phyloP scores from a whole-genome alignment of 2,888 invertebrate species.

The Branchipolynoe longqiensis region DNA sequence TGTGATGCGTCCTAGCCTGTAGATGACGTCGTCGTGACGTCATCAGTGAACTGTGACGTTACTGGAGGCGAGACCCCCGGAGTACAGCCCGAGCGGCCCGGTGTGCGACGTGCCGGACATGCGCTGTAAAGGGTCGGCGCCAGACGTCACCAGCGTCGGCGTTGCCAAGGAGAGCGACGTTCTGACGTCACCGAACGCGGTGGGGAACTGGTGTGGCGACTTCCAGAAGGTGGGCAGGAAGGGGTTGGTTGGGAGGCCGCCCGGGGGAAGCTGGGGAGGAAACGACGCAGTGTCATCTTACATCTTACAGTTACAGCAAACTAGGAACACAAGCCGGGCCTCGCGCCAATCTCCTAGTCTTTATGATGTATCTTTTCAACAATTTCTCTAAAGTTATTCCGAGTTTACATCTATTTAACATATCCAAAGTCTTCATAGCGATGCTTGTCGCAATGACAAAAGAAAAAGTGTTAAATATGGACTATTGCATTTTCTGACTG shows the following conservation, averaged over 20 bases:
- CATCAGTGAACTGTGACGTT: slow-evolving; percentile 32
- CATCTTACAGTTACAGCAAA: no score
- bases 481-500: no score
- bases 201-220: slow-evolving; percentile 27
- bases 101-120: background rate
- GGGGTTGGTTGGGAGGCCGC: slow-evolving; percentile 18
- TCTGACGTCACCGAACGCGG: slow-evolving; percentile 21
- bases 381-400: no score
- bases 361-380: no score
- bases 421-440: no score
- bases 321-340: no score
- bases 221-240: slow-evolving; percentile 45
- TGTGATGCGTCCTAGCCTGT: no score
- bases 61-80: slow-evolving; percentile 39
- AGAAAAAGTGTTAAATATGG: no score
- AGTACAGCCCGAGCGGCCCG: slow-evolving; percentile 17
- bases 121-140: slow-evolving; percentile 11
- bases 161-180: slow-evolving; percentile 21
- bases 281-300: background rate
- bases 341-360: no score
- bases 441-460: no score
- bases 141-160: background rate
- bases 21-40: background rate
- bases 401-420: no score
- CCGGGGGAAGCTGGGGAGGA: slow-evolving; percentile 11